Evolutionary conservation across 2,888 invertebrate genomes (phyloP).

Genomic region (Ophion ellenae): DNA sequence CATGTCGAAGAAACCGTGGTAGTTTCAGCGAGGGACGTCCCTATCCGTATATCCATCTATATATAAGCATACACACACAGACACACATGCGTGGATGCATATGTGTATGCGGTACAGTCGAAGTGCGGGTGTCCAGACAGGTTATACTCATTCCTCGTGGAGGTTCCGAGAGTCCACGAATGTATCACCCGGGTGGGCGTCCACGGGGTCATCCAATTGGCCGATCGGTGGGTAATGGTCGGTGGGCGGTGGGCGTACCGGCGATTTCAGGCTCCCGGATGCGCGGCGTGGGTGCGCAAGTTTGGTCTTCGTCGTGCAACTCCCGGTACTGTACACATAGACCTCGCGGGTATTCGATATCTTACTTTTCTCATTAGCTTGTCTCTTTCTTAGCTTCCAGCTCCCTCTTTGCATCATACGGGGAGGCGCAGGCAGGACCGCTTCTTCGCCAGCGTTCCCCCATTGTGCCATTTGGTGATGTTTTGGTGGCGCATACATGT

Average conservation of each 20-base stretch:
- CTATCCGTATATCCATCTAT: no score
- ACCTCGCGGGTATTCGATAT: constrained; percentile 30
- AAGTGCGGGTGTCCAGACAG: constrained; percentile 53
- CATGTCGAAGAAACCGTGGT: background rate
- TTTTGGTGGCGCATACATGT: background rate
- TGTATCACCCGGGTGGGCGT: constrained; percentile 76
- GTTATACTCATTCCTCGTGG: constrained; percentile 50
- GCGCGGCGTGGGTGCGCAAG: constrained; percentile 80
- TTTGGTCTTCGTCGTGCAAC: constrained; percentile 67
- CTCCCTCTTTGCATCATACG: constrained; percentile 20
- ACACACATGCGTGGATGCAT: background rate
- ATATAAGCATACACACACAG: no score
- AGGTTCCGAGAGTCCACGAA: constrained; percentile 58
- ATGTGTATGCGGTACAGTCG: background rate
- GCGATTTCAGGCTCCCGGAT: constrained; percentile 71
- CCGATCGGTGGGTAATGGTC: constrained; percentile 81
- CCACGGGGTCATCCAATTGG: constrained; percentile 81
- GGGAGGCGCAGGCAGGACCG: background rate
- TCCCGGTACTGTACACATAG: constrained; percentile 20
- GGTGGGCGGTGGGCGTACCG: constrained; percentile 81
- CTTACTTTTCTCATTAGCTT: constrained; percentile 24
- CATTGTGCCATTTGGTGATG: background rate
- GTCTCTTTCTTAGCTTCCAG: constrained; percentile 34
- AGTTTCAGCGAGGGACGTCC: no score
- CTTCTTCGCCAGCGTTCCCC: background rate